phyloP scores from a whole-genome alignment of 2,888 invertebrate genomes.

The Lacanobia wlatinum region DNA sequence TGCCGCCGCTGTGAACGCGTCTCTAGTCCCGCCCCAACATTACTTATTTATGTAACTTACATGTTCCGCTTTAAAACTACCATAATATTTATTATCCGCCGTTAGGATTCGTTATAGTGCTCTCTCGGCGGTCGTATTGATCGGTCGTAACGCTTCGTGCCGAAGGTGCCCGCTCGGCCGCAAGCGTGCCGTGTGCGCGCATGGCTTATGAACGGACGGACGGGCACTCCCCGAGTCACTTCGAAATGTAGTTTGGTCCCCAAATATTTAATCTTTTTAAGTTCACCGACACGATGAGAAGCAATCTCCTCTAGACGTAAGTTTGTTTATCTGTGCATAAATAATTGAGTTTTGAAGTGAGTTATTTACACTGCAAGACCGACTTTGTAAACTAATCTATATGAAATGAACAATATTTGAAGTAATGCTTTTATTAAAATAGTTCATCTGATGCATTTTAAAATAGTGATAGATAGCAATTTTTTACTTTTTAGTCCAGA shows the following conservation, averaged over 20 bases:
- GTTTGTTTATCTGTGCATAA: slow-evolving; percentile 62
- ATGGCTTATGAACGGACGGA: slow-evolving; percentile 15
- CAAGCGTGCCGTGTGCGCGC: slow-evolving; percentile 25
- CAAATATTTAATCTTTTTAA: slow-evolving; percentile 56
- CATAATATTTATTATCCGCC: slow-evolving; percentile 87
- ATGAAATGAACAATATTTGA: slow-evolving; percentile 62
- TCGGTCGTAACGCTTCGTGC: slow-evolving; percentile 33
- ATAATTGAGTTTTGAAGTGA: slow-evolving; percentile 44
- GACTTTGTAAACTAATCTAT: slow-evolving; percentile 50
- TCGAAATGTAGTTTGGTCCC: slow-evolving; percentile 57
- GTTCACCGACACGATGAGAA: slow-evolving; percentile 61
- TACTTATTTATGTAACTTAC: slow-evolving; percentile 80
- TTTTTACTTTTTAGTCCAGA: slow-evolving; percentile 55
- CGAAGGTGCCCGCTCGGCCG: slow-evolving; percentile 12
- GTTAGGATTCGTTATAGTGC: slow-evolving; percentile 80
- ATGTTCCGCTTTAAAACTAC: slow-evolving; percentile 86
- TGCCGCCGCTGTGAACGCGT: slow-evolving; percentile 68
- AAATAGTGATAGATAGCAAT: slow-evolving; percentile 59
- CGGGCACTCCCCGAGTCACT: slow-evolving; percentile 23
- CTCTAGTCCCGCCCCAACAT: slow-evolving; percentile 67
- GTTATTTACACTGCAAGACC: slow-evolving; percentile 39
- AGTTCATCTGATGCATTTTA: slow-evolving; percentile 64
- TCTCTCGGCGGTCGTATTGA: slow-evolving; percentile 51
- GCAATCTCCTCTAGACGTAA: slow-evolving; percentile 65
- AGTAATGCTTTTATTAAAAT: slow-evolving; percentile 63